These are phyloP conservation scores for Cheirogaleus medius DNA, from an alignment of 2,113 vertebrate species.

Conservation along the genomic window DNA sequence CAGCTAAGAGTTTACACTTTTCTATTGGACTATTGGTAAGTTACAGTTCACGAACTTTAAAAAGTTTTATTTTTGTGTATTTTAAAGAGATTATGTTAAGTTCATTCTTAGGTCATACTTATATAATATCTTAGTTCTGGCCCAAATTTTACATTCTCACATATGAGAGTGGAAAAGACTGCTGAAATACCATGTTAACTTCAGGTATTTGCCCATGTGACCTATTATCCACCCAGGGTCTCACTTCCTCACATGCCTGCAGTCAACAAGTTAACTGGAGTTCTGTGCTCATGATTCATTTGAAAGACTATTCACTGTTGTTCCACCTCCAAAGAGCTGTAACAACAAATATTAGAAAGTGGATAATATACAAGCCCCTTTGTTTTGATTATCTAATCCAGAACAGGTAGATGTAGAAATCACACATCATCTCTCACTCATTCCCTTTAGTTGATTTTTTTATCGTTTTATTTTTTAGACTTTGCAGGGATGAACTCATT, in stretches of 20 bases:
- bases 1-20: slow-evolving; percentile 10
- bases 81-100: not conserved
- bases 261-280: not conserved
- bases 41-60: not conserved
- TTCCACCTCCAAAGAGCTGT: not conserved
- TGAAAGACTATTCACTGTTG: not conserved
- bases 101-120: not conserved
- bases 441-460: not conserved
- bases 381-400: slow-evolving; percentile 33
- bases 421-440: not conserved
- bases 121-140: not conserved
- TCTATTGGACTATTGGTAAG: not conserved
- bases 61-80: not conserved
- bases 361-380: not conserved
- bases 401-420: not conserved
- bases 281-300: not conserved
- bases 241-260: not conserved
- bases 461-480: no score
- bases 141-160: not conserved
- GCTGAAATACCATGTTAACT: not conserved
- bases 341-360: not conserved
- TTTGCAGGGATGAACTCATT: no score
- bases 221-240: not conserved
- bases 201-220: not conserved
- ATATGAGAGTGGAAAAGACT: not conserved